A percentile compares a stretch with the other conserved stretches of the same genome.
These are phyloP conservation scores for Notolabrus celidotus DNA, from an alignment of 2,797 vertebrate species.

Conservation along the genomic window DNA sequence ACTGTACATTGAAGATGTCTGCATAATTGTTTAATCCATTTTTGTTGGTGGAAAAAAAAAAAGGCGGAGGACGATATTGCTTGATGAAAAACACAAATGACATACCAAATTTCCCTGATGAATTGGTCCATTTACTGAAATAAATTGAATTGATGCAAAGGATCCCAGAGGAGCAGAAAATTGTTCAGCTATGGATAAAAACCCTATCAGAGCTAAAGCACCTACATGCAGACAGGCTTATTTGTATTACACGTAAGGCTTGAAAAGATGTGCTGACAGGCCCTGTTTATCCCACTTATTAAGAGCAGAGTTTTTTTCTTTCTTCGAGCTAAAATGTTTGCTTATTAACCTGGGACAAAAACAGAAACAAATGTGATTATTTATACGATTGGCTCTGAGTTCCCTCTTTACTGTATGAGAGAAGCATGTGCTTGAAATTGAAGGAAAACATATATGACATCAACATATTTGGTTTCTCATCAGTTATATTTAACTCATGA, in stretches of 20 bases:
- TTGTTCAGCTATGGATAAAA: constrained; percentile 80
- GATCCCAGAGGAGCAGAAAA: constrained; percentile 79
- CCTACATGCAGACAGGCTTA: constrained; percentile 59
- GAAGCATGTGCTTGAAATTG: constrained; percentile 35
- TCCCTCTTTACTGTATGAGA: constrained; percentile 38
- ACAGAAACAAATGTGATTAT: constrained; percentile 66
- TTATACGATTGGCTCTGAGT: constrained; percentile 63
- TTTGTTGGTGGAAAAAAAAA: constrained; percentile 48
- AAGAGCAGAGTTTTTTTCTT: constrained; percentile 32
- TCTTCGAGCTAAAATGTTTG: constrained; percentile 43
- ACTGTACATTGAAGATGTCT: constrained; percentile 55
- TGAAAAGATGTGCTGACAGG: constrained; percentile 75
- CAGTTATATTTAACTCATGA: constrained; percentile 16
- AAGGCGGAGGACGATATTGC: constrained; percentile 59
- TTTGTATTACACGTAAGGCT: constrained; percentile 71
- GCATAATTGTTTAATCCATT: constrained; percentile 65
- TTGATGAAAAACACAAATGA: constrained; percentile 79
- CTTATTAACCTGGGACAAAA: constrained; percentile 68
- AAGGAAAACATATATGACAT: constrained; percentile 3
- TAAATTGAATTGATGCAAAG: constrained; percentile 84
- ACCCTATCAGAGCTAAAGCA: constrained; percentile 53
- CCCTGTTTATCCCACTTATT: constrained; percentile 71
- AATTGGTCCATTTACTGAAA: constrained; percentile 82
- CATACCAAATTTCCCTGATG: constrained; percentile 80
- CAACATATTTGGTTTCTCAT: constrained; percentile 1